Percentiles rank a stretch among this genome's conserved stretches.
Conservation (phyloP, 2,797 vertebrate genomes). For the Melanotaenia parkinsoni region DNA sequence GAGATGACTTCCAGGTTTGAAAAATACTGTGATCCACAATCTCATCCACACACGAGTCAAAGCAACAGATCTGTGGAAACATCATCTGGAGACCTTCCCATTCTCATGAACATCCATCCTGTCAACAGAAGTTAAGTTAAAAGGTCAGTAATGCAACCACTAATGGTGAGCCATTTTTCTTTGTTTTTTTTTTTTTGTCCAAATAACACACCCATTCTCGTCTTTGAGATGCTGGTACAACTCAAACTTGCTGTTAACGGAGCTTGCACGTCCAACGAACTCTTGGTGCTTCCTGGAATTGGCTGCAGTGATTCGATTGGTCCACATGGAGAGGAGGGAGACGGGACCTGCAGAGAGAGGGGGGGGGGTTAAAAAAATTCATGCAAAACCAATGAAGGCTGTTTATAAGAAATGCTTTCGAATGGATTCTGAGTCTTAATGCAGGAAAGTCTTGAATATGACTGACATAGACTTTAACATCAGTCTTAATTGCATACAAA, state of each 20-base stretch:
- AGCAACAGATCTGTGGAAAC: constrained; percentile 25
- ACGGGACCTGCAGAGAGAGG: constrained; percentile 87
- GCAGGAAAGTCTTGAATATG: neutral
- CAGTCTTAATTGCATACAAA: too few relatives aligned
- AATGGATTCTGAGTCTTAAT: too few relatives aligned
- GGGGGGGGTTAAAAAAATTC: neutral
- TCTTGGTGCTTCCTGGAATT: constrained; percentile 98
- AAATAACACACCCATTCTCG: constrained; percentile 90
- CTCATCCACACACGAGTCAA: constrained; percentile 34
- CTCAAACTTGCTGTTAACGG: constrained; percentile 95
- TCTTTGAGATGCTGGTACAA: constrained; percentile 98
- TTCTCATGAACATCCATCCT: constrained; percentile 96
- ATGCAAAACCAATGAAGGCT: too few relatives aligned
- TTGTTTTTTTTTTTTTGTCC: too few relatives aligned
- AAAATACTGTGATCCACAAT: constrained; percentile 53
- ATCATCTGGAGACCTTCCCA: constrained; percentile 93
- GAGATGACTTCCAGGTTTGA: constrained; percentile 8
- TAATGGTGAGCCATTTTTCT: neutral
- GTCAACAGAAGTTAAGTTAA: constrained; percentile 25
- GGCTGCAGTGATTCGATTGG: constrained; percentile 92
- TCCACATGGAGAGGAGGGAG: constrained; percentile 95
- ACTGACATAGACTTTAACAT: too few relatives aligned
- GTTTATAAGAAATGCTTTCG: too few relatives aligned
- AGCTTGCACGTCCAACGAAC: constrained; percentile 92
- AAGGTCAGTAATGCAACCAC: too few relatives aligned